Percentiles rank a stretch among this genome's conserved stretches.
phyloP scores from a whole-genome alignment of 1,140 invertebrate genomes.

The Pseudobourletiella spinata region DNA sequence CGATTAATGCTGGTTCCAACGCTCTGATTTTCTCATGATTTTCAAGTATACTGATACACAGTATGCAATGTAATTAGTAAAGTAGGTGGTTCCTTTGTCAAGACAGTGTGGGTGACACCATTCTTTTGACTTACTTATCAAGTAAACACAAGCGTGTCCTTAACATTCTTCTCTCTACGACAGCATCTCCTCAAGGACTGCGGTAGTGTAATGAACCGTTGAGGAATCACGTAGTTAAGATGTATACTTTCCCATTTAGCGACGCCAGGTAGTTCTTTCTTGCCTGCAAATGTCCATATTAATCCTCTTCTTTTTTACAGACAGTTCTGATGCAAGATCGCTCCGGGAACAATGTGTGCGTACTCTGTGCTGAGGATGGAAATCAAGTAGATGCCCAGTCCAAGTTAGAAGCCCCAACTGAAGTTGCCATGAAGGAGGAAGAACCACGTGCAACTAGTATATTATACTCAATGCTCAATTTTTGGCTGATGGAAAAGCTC shows the following conservation, averaged over 20 bases:
- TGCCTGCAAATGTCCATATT: too few relatives aligned
- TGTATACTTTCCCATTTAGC: too few relatives aligned
- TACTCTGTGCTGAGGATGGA: background rate
- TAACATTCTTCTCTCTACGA: too few relatives aligned
- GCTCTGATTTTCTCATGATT: too few relatives aligned
- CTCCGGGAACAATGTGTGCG: slow-evolving; percentile 15
- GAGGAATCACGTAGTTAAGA: too few relatives aligned
- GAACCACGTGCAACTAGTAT: background rate
- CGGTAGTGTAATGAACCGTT: too few relatives aligned
- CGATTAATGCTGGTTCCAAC: too few relatives aligned
- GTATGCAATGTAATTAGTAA: background rate
- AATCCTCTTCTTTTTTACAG: slow-evolving; percentile 12
- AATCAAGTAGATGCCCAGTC: background rate
- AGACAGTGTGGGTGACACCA: background rate
- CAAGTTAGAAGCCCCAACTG: background rate
- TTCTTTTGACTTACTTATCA: background rate
- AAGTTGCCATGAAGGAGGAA: too few relatives aligned
- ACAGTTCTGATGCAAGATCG: slow-evolving; percentile 28
- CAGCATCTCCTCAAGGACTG: too few relatives aligned
- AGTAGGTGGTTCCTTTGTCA: background rate
- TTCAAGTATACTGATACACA: too few relatives aligned
- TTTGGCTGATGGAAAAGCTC: background rate
- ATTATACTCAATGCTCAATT: background rate
- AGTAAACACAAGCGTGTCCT: background rate
- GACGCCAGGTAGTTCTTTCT: too few relatives aligned